Percentiles rank a stretch among this genome's conserved stretches.
These are phyloP conservation scores for Oxyteleia sp. DNA, from an alignment of 2,888 invertebrate genomes.

Conservation along the genomic window DNA sequence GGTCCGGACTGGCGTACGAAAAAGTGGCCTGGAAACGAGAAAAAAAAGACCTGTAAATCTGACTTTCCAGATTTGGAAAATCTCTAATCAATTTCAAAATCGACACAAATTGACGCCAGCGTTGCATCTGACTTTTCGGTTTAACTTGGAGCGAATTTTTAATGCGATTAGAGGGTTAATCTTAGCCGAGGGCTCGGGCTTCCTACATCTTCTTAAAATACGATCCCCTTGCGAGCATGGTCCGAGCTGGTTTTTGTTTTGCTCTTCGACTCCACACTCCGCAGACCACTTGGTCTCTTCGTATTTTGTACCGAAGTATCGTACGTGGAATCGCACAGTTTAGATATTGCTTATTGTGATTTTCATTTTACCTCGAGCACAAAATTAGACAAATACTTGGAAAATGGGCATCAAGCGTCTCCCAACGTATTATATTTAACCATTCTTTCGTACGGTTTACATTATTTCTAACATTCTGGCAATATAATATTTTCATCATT, in stretches of 20 bases:
- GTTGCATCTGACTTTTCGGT: constrained; percentile 25
- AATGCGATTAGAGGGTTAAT: constrained; percentile 79
- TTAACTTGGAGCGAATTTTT: constrained; percentile 61
- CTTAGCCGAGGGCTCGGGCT: constrained; percentile 81
- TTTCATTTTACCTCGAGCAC: constrained; percentile 1
- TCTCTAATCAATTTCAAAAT: too few species aligned
- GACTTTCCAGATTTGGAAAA: too few species aligned
- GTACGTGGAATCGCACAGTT: constrained; percentile 2
- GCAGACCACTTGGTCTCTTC: constrained; percentile 62
- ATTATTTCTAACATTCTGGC: too few species aligned
- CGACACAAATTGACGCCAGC: constrained; percentile 28
- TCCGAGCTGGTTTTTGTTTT: constrained; percentile 73
- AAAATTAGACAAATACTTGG: too few species aligned
- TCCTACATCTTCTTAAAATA: constrained; percentile 84
- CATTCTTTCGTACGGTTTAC: too few species aligned
- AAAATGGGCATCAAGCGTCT: too few species aligned
- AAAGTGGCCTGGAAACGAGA: too few species aligned
- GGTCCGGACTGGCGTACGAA: constrained; percentile 21
- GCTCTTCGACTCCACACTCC: constrained; percentile 55
- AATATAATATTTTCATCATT: too few species aligned
- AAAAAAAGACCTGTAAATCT: too few species aligned
- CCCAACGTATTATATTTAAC: too few species aligned
- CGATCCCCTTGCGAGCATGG: constrained; percentile 81
- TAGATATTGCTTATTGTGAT: neutral
- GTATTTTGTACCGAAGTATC: constrained; percentile 71